A percentile compares a stretch with the other conserved stretches of the same genome.
These are phyloP conservation scores for Periplaneta americana DNA, from an alignment of 1,140 invertebrate species.

Conservation along the genomic window DNA sequence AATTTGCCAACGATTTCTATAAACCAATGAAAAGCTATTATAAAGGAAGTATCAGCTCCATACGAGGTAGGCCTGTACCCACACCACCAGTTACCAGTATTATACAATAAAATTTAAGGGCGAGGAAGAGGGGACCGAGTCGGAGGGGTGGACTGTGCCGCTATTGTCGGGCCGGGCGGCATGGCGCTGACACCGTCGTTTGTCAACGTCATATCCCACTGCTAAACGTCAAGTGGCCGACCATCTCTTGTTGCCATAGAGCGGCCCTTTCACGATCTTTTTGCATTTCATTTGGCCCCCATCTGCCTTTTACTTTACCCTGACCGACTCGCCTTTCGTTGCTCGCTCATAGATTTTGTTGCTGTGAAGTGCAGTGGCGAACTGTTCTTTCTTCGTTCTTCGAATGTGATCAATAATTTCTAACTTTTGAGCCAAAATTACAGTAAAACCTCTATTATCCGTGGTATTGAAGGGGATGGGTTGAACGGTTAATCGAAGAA, in stretches of 20 bases:
- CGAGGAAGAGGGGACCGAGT: not conserved
- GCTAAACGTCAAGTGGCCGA: not conserved
- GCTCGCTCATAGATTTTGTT: not conserved
- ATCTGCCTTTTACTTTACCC: not conserved
- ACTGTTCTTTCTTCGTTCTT: not conserved
- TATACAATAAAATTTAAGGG: not conserved
- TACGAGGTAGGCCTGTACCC: not conserved
- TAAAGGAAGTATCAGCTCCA: not conserved
- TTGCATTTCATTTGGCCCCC: not conserved
- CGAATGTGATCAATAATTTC: no score
- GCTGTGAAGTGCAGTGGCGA: not conserved
- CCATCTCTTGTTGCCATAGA: no score
- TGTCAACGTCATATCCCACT: not conserved
- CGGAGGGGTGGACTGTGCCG: not conserved
- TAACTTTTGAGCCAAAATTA: no score
- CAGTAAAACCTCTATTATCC: no score
- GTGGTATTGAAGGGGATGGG: no score
- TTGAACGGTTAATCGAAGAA: no score
- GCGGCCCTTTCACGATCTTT: not conserved
- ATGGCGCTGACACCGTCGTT: not conserved
- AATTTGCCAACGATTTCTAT: not conserved
- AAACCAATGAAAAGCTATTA: not conserved
- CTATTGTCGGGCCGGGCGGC: not conserved
- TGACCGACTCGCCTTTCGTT: not conserved
- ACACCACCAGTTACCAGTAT: not conserved